These are phyloP conservation scores for Luperina testacea DNA, from an alignment of 2,888 invertebrate species.

Conservation along the genomic window DNA sequence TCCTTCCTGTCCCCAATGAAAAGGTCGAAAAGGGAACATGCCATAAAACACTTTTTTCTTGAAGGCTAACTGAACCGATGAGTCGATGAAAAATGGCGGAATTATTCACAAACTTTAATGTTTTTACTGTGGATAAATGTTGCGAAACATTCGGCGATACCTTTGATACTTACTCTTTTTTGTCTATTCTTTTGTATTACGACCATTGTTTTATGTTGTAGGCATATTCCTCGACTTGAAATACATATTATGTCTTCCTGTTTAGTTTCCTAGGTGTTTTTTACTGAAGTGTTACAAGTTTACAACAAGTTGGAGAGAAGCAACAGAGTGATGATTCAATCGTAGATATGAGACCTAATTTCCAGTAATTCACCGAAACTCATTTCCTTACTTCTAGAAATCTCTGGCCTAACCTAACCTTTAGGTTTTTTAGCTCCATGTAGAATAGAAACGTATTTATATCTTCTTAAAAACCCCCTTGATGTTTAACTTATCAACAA, in stretches of 20 bases:
- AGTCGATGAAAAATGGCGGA: slow-evolving; percentile 69
- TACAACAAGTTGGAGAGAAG: neutral
- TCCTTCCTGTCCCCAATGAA: slow-evolving; percentile 84
- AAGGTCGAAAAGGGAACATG: slow-evolving; percentile 83
- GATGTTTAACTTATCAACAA: slow-evolving; percentile 1
- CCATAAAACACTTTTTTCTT: slow-evolving; percentile 81
- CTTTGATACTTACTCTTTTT: slow-evolving; percentile 28
- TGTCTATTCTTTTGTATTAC: slow-evolving; percentile 6
- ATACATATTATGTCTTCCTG: neutral
- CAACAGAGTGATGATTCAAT: neutral
- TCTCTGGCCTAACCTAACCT: neutral
- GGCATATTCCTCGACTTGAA: neutral
- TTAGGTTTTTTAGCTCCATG: neutral
- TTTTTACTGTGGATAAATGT: slow-evolving; percentile 47
- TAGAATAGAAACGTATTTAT: neutral
- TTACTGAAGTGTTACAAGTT: neutral
- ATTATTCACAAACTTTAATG: slow-evolving; percentile 66
- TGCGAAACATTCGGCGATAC: slow-evolving; percentile 43
- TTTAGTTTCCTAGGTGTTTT: neutral
- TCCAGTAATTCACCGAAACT: neutral
- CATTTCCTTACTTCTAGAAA: neutral
- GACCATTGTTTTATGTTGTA: slow-evolving; percentile 8
- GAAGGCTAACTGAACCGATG: slow-evolving; percentile 74
- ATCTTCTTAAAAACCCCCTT: neutral
- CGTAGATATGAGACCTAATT: neutral